These are phyloP conservation scores for Pseudanteris insignis DNA, from an alignment of 2,888 invertebrate genomes.

Conservation along the genomic window DNA sequence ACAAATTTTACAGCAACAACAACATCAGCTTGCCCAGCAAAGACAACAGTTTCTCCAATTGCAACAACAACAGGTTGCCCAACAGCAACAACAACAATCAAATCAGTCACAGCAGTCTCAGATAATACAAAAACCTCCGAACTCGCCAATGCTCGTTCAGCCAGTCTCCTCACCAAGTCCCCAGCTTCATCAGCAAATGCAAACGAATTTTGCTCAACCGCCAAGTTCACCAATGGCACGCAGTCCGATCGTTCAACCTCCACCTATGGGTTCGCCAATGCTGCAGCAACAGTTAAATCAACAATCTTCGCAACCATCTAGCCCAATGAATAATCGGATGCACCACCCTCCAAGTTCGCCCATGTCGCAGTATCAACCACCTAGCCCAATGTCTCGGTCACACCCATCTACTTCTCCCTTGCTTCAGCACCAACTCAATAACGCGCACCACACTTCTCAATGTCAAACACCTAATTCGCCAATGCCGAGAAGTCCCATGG, in stretches of 20 bases:
- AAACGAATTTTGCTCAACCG: conserved; percentile 65
- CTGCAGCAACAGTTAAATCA: conserved; percentile 62
- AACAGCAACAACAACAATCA: conserved; percentile 56
- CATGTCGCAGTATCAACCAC: conserved; percentile 65
- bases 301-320: conserved; percentile 64
- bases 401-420: conserved; percentile 67
- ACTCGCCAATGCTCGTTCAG: conserved; percentile 64
- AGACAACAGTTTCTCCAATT: conserved; percentile 61
- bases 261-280: conserved; percentile 66
- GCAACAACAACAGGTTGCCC: conserved; percentile 59
- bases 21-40: conserved; percentile 65
- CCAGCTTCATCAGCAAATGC: conserved; percentile 65
- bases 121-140: conserved; percentile 65
- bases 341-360: conserved; percentile 63
- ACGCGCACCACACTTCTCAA: conserved; percentile 66
- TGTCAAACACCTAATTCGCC: conserved; percentile 65
- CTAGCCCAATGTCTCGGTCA: conserved; percentile 63
- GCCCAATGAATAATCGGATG: conserved; percentile 62
- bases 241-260: conserved; percentile 64
- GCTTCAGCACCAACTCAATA: conserved; percentile 66
- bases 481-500: conserved; percentile 70
- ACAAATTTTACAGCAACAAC: conserved; percentile 56
- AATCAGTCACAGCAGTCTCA: conserved; percentile 48
- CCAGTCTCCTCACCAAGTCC: conserved; percentile 65
- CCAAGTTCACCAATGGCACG: conserved; percentile 68